Percentiles rank a stretch among this genome's conserved stretches.
phyloP scores from a whole-genome alignment of 2,888 invertebrate species.

The Pachydiplax longipennis region DNA sequence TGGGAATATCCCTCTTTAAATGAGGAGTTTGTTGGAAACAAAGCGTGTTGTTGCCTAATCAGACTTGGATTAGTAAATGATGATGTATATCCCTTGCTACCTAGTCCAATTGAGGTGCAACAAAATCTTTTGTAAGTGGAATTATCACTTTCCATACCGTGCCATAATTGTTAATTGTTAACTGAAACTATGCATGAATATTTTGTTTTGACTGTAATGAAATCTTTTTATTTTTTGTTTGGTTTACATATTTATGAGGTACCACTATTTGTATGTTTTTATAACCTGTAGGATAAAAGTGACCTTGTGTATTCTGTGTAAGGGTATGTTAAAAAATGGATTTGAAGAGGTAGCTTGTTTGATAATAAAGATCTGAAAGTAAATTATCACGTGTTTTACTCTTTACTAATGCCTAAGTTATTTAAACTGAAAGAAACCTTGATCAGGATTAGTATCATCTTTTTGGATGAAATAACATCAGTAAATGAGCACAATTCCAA shows the following conservation, averaged over 20 bases:
- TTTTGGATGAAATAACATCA: too few relatives aligned
- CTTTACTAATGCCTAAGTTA: neutral
- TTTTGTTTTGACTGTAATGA: neutral
- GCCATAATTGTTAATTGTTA: slow-evolving; percentile 40
- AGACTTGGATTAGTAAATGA: neutral
- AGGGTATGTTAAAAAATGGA: slow-evolving; percentile 16
- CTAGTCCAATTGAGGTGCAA: neutral
- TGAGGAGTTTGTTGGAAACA: neutral
- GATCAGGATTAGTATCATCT: neutral
- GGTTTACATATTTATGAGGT: neutral
- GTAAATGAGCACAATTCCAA: too few relatives aligned
- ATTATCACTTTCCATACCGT: neutral
- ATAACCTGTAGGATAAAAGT: slow-evolving; percentile 16
- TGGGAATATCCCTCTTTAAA: neutral
- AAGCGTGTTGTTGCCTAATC: neutral
- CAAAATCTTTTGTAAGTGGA: neutral
- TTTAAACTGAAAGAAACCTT: neutral
- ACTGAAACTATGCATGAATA: neutral
- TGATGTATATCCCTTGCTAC: neutral
- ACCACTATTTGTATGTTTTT: slow-evolving; percentile 16
- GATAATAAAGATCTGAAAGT: slow-evolving; percentile 15
- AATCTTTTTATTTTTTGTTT: neutral
- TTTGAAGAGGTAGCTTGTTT: slow-evolving; percentile 26
- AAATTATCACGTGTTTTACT: neutral
- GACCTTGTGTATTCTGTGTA: slow-evolving; percentile 35